Base-by-base conservation (phyloP, 2,113 vertebrate species). In the Scophthalmus maximus region DNA sequence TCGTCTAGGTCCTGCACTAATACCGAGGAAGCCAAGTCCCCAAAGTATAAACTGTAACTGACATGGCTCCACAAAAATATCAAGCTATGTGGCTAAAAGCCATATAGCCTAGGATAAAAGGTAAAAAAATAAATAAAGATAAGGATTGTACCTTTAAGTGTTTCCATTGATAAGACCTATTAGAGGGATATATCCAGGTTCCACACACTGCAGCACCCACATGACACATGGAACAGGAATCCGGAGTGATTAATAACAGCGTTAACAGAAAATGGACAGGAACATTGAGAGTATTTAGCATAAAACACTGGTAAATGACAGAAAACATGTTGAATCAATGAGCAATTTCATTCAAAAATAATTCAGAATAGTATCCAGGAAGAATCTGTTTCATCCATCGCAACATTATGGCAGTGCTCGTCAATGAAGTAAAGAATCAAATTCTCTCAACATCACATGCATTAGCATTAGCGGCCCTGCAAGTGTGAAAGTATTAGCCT, bases 121-220 rank as follows among this genome's bases (percentile, higher is more conserved):
- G 36, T 17, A 14, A 72, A 3, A 14, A 44, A 3, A 61, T 72
- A 84, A 72, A 81, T 4, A 83, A 79, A 78, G 68, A 20, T 79
- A 78, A 88, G 89, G 78, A 87, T 87, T 88, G 89, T 92, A 92
- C 91, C 91, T 92, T 92, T 82, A 86, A 83, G 86, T 89, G 89
- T 87, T 89, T 82, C 89, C 91, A 86, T 70, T 92, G 89, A 88
- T 87, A 84, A 87, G 88, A 91, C 46, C 69, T 90, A 92, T 87
- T 90, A 92, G 89, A 92, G 86, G 91, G 91, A 90, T 89, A 92
- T 91, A 29, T 92, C 91, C 91, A 92, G 91, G 91, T 91, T 92
- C 91, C 91, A 92, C 76, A 92, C 91, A 92, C 91, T 92, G 91
- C 88, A 87, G 87, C 84, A 85, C 81, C 84, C 86, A 90, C 83